phyloP scores from a whole-genome alignment of 2,888 invertebrate species.

The Pogonocherus hispidulus region DNA sequence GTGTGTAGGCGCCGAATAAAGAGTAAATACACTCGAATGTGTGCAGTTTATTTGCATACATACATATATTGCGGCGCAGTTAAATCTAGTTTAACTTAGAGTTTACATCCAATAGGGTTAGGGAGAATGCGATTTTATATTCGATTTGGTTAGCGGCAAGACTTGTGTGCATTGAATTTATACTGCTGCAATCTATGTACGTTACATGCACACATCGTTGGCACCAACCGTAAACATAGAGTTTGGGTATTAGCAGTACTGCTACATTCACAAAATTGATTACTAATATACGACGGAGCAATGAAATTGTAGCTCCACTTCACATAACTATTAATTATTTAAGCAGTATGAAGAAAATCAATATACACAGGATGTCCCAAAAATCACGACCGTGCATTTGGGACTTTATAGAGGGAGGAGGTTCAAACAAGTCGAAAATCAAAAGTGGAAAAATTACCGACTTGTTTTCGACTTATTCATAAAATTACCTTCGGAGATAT shows the following conservation, averaged over 20 bases:
- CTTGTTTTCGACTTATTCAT: too few species aligned
- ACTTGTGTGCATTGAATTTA: constrained; percentile 39
- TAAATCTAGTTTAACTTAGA: constrained; percentile 50
- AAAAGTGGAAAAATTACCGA: too few species aligned
- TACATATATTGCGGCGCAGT: constrained; percentile 43
- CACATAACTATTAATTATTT: too few species aligned
- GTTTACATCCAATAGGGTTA: constrained; percentile 47
- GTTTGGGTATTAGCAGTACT: neutral
- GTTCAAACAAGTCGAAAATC: too few species aligned
- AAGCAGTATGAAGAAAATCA: too few species aligned
- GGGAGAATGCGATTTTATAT: constrained; percentile 48
- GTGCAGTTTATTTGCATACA: constrained; percentile 39
- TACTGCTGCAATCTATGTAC: constrained; percentile 13
- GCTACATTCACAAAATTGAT: neutral
- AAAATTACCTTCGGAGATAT: too few species aligned
- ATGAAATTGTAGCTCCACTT: too few species aligned
- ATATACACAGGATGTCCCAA: too few species aligned
- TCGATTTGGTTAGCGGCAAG: constrained; percentile 38
- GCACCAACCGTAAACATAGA: constrained; percentile 22
- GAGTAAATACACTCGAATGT: constrained; percentile 33
- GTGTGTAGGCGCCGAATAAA: constrained; percentile 12
- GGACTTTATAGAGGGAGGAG: too few species aligned
- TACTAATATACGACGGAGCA: neutral
- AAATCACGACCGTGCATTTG: too few species aligned
- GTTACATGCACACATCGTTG: constrained; percentile 4